Base-by-base conservation (phyloP, 2,113 vertebrate species). In the Chaetodon auriga region DNA sequence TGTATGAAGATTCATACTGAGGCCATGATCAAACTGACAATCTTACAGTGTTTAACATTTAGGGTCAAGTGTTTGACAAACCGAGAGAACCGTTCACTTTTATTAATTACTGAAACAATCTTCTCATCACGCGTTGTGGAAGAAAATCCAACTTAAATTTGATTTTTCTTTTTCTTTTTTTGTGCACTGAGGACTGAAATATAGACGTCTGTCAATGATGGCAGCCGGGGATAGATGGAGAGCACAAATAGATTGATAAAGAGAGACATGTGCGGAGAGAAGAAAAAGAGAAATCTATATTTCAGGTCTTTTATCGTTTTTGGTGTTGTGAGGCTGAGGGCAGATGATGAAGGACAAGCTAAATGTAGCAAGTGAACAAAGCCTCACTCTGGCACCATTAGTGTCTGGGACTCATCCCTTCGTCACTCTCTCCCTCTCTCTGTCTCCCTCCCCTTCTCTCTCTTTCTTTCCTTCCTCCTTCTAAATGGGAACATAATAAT, bases 401-500 rank as follows among this genome's bases (percentile, higher is more conserved):
- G 91, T 83, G 90, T 90, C 90, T 87, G 86, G 84, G 84, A 85
- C 87, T 87, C 92, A 89, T 93, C 87, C 86, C 87, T 86, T 81
- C 81, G 83, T 80, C 72, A 72, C 83, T 87, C 86, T 90, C 82
- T 87, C 82, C 30, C 30, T 81, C 90, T 58, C 38, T 55, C 2
- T 53, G 65, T 81, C 81, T 69, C 85, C 64, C 83, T 83, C 90
- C 91, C 87, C 70, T 82, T 81, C 82, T 85, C 73, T 87, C 53
- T 92, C 88, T 92, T 86, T 89, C 90, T 88, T 87, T 86, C 89
- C 84, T 87, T 80, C 90, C 74, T 90, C 85, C 85, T 92, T 91
- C 91, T 93, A 95, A 96, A 96, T 95, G 94, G 95, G 93, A 94
- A 93, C 93, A 95, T 94, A 94, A 94, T 96, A 95, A 96, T 94